These are phyloP conservation scores for Hoplias malabaricus DNA, from an alignment of 2,113 vertebrate species.

Conservation along the genomic window DNA sequence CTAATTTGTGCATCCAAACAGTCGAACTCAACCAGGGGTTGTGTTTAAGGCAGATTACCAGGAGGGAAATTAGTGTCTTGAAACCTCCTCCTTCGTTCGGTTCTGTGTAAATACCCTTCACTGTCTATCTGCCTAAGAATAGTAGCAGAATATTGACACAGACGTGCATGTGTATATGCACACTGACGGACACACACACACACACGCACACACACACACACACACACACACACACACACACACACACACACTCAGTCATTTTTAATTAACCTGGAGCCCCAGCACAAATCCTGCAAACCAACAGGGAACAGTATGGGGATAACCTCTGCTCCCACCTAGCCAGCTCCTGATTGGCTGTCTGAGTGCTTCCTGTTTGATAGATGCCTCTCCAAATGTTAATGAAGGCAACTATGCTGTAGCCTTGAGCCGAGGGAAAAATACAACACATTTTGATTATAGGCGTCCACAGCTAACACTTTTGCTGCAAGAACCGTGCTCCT, in stretches of 20 bases:
- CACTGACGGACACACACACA: neutral
- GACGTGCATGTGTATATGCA: neutral
- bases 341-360: slow-evolving; percentile 23
- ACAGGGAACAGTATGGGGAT: slow-evolving; percentile 10
- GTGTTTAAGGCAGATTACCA: neutral
- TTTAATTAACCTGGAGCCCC: slow-evolving; percentile 51
- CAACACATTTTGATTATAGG: slow-evolving; percentile 51
- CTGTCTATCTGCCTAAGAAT: neutral
- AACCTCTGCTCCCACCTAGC: slow-evolving; percentile 29
- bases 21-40: neutral
- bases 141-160: slow-evolving; percentile 36
- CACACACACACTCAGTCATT: slow-evolving; percentile 18
- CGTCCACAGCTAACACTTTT: neutral
- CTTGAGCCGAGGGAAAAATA: slow-evolving; percentile 46
- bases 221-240: slow-evolving; percentile 11
- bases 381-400: slow-evolving; percentile 45
- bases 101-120: neutral
- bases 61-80: neutral
- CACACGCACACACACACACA: neutral
- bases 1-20: neutral
- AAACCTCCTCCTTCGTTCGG: neutral
- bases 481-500: neutral
- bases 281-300: slow-evolving; percentile 34
- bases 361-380: slow-evolving; percentile 16
- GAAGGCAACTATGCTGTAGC: neutral